These are phyloP conservation scores for Pseudachorutes palmiensis DNA, from an alignment of 1,140 invertebrate species.

Conservation along the genomic window DNA sequence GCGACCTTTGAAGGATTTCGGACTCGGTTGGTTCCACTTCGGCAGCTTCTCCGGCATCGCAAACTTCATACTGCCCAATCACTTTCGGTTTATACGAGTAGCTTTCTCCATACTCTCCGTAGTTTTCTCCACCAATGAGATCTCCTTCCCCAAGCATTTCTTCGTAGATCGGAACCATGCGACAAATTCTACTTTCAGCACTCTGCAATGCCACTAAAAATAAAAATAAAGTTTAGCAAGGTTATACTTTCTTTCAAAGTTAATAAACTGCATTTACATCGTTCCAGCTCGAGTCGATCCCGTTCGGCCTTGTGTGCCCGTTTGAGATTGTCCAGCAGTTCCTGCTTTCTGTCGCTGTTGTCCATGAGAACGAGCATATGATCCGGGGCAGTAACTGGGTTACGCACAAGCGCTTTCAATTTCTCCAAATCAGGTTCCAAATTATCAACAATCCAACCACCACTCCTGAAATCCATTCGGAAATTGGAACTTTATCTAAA, in stretches of 20 bases:
- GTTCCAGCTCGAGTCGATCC: not conserved
- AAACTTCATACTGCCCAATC: not conserved
- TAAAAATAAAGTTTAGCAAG: too few relatives aligned
- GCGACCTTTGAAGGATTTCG: not conserved
- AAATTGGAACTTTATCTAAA: not conserved
- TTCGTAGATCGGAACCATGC: too few relatives aligned
- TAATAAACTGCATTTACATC: too few relatives aligned
- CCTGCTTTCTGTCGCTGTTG: not conserved
- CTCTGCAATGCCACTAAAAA: too few relatives aligned
- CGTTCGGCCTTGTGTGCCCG: not conserved
- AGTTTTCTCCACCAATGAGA: too few relatives aligned
- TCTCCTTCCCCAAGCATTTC: too few relatives aligned
- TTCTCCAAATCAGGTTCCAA: conserved; percentile 26
- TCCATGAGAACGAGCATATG: conserved; percentile 29
- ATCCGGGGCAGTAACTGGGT: conserved; percentile 25
- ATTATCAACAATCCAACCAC: conserved; percentile 35
- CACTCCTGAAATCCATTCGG: conserved; percentile 5
- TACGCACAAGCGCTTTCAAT: conserved; percentile 25
- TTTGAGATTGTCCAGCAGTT: not conserved
- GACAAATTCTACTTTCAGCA: too few relatives aligned
- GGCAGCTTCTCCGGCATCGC: not conserved
- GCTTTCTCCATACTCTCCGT: too few relatives aligned
- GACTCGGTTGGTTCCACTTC: not conserved
- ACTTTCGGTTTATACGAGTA: not conserved
- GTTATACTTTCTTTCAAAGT: too few relatives aligned